Base-by-base conservation (phyloP, 2,888 invertebrate genomes). In the Heliconius cydno region DNA sequence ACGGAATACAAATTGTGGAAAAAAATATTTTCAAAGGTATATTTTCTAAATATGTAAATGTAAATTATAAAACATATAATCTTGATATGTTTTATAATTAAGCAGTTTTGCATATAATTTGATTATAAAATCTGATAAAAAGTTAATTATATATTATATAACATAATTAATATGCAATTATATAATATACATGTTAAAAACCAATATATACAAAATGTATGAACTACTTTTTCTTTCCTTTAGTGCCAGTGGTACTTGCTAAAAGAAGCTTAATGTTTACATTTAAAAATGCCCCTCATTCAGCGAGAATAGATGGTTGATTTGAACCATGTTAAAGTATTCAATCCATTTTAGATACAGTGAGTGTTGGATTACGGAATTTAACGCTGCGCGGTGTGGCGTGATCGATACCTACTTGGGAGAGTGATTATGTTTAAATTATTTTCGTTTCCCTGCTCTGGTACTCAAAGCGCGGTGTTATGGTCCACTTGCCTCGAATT, bases 41-140 rank as follows among this genome's bases (percentile, higher is more conserved):
- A 52, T 7, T 52, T 7, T 22, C 22, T 52, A 52, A 52, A 52
- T n/a, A n/a, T n/a, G n/a, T n/a, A n/a, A n/a, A n/a, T n/a, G n/a
- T n/a, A n/a, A n/a, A n/a, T n/a, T n/a, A n/a, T n/a, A n/a, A n/a
- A n/a, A n/a, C n/a, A n/a, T n/a, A n/a, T n/a, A 22, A 70, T 73
- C 73, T 73, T 60, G 72, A 34, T 57, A 57, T 72, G 22, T 72
- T 41, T 34, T n/a, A 72, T 72, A 73, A 73, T 57, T 34, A 57
- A n/a, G 57, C 38, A 25, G 34, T 73, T 73, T 73, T 73, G 60
- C 60, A 60, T 73, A 57, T 38, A 38, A 38, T 73, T 73, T 73
- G n/a, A 34, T 73, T 19, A 34, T n/a, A 68, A 41, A 46, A 70
- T 25, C 3, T 28, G 60, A 60, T 57, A 60, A 0, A 38, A 60